Percentiles rank a stretch among this genome's conserved stretches.
Conservation (phyloP, 2,888 invertebrate genomes). For the Eugnorisma glareosa region DNA sequence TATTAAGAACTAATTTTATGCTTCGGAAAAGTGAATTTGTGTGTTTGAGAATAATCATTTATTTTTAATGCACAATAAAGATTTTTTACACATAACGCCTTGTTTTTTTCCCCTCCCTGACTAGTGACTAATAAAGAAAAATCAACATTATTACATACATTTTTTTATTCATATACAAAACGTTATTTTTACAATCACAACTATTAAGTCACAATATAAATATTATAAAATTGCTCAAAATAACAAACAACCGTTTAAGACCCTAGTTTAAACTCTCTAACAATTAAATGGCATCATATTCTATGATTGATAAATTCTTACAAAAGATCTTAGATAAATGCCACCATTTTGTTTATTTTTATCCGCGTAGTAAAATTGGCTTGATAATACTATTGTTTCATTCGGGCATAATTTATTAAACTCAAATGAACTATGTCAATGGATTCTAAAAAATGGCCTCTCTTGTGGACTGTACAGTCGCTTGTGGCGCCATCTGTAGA, state of each 20-base stretch:
- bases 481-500: slow-evolving; percentile 8
- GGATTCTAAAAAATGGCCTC: background rate
- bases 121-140: slow-evolving; percentile 21
- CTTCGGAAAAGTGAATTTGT: slow-evolving; percentile 70
- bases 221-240: slow-evolving; percentile 57
- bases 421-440: background rate
- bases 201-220: slow-evolving; percentile 63
- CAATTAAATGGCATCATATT: slow-evolving; percentile 23
- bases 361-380: background rate
- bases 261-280: slow-evolving; percentile 24
- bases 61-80: slow-evolving; percentile 83
- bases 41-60: slow-evolving; percentile 74
- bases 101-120: slow-evolving; percentile 26
- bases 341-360: slow-evolving; percentile 1
- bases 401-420: background rate
- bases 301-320: slow-evolving; percentile 59
- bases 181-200: slow-evolving; percentile 59
- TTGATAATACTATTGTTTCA: background rate
- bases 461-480: slow-evolving; percentile 5
- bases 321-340: slow-evolving; percentile 41
- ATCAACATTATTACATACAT: slow-evolving; percentile 26
- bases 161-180: slow-evolving; percentile 63
- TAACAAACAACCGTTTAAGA: slow-evolving; percentile 44
- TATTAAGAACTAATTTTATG: slow-evolving; percentile 74
- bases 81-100: slow-evolving; percentile 74